Percentiles rank a stretch among this genome's conserved stretches.
Evolutionary conservation across 2,888 invertebrate species (phyloP).

Genomic region (Timandra comae): DNA sequence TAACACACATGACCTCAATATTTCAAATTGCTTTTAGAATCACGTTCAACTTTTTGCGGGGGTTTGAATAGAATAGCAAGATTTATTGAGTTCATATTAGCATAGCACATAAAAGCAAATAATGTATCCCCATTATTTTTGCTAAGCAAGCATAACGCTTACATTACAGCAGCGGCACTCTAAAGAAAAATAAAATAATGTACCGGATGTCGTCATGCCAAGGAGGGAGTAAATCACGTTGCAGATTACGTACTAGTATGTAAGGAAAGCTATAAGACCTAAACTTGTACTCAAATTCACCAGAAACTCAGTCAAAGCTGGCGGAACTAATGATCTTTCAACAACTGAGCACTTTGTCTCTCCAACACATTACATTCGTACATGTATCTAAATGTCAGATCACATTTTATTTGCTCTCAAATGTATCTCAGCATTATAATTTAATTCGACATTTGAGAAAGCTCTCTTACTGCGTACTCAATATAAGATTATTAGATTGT

Average conservation of each 20-base stretch:
- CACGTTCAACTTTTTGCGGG: too few relatives aligned
- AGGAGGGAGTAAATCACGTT: conserved; percentile 30
- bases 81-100: too few relatives aligned
- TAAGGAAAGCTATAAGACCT: conserved; percentile 33
- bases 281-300: conserved; percentile 40
- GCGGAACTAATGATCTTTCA: conserved; percentile 49
- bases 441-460: too few relatives aligned
- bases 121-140: conserved; percentile 26
- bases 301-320: conserved; percentile 35
- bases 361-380: conserved; percentile 1
- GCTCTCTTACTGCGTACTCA: too few relatives aligned
- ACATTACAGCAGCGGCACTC: conserved; percentile 23
- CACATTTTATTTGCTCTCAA: conserved; percentile 9
- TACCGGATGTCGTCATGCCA: conserved; percentile 60
- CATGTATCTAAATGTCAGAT: conserved; percentile 10
- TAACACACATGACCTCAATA: too few relatives aligned
- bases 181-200: conserved; percentile 43
- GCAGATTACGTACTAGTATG: conserved; percentile 3
- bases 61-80: too few relatives aligned
- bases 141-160: conserved; percentile 30
- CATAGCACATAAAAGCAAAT: conserved; percentile 12
- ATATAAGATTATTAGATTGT: too few relatives aligned
- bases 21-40: too few relatives aligned
- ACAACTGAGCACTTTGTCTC: conserved; percentile 6
- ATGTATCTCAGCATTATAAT: neutral